Evolutionary conservation across 2,113 vertebrate species (phyloP).

Genomic region (Ursus arctos): DNA sequence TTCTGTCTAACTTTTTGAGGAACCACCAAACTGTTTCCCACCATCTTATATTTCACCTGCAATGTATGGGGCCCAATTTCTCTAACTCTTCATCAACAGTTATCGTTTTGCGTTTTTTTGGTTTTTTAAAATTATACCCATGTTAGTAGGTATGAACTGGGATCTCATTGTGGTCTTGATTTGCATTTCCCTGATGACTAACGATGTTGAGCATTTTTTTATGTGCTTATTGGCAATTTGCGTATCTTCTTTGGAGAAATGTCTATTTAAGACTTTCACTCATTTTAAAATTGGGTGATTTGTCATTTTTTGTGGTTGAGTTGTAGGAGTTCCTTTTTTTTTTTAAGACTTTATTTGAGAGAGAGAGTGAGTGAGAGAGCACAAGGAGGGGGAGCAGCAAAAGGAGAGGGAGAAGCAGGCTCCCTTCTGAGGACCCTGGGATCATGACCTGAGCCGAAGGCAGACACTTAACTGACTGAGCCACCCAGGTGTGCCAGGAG

Average conservation of each 20-base stretch:
- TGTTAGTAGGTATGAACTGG: background rate
- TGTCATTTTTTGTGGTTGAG: background rate
- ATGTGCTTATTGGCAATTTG: background rate
- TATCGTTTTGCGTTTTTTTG: background rate
- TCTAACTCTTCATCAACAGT: background rate
- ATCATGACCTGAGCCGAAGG: background rate
- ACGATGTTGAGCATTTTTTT: background rate
- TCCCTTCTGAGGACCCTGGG: background rate
- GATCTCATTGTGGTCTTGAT: background rate
- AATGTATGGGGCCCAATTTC: background rate
- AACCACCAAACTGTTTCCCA: background rate
- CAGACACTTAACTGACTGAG: background rate
- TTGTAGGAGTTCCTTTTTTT: background rate
- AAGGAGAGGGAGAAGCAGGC: background rate
- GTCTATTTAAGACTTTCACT: conserved; percentile 8
- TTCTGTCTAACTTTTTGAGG: background rate
- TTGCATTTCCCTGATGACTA: background rate
- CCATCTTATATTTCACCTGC: background rate
- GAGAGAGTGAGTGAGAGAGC: background rate
- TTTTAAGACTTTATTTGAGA: background rate
- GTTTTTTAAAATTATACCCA: background rate
- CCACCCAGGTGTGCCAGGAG: background rate
- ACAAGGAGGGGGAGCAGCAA: background rate
- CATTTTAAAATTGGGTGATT: conserved; percentile 18
- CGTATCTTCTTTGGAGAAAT: conserved; percentile 1